Evolutionary conservation across 2,888 invertebrate genomes (phyloP), one percentile per base, ranked within the genome.

Genomic region (Athalia cordata): DNA sequence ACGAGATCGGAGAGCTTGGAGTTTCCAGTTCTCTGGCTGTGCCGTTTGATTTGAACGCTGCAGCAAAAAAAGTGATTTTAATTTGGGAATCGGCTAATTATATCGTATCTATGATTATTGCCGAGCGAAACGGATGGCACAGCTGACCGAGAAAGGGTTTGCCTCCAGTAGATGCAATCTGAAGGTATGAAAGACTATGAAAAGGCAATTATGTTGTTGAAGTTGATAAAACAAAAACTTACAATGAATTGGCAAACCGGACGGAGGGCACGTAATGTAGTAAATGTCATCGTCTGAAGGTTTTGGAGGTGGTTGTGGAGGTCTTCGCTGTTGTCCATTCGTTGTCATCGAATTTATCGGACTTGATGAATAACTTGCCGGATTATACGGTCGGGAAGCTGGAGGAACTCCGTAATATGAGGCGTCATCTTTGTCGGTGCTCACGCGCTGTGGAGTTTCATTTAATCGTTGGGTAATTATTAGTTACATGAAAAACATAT

Each of bases 261-360:
- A 92, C 4, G 92, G 91, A 72, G 92, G 92, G 84, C 91, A 92
- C 4, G 91, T 90, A 67, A 92, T 92, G 82, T 92, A 92, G 84
- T 92, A 91, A 70, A 91, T 90, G 79, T 90, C 90, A 66, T 85
- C 83, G 77, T 84, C 83, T 52, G 85, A 80, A 50, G 87, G 86
- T 79, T 86, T 85, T 49, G 83, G 85, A n/a, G 85, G 80, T 77
- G 88, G 86, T 79, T 88, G 88, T 3, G 88, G 84, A 5, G 88
- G 85, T 77, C 88, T 84, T 68, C 83, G 80, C 5, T 85, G 86
- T 47, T 86, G 61, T 76, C 79, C 78, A 4, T 80, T 70, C 81
- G 45, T 84, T 87, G 82, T 78, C 83, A 80, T 67, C 82, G 66
- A 70, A 82, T 81, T 70, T 66, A 74, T 78, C 78, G 85, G 87